Percentiles rank a stretch among this genome's conserved stretches.
phyloP scores from a whole-genome alignment of 2,797 vertebrate genomes.

The Sebastes melanostomus region DNA sequence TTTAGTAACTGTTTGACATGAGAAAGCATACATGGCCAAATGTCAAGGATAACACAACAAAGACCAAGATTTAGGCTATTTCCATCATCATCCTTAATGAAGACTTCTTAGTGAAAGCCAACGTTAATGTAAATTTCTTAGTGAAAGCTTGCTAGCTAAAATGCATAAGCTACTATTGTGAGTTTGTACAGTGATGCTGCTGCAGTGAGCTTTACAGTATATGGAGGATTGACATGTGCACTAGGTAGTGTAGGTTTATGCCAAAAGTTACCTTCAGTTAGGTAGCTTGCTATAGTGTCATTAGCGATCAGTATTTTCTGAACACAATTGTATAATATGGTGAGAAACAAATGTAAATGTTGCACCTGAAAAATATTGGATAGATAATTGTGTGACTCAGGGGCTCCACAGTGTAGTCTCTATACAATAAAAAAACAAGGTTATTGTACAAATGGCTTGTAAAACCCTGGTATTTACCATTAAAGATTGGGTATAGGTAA shows the following conservation, averaged over 20 bases:
- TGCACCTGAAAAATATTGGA: rapidly evolving
- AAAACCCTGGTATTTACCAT: no score
- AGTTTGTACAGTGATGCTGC: background rate
- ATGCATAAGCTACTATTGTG: background rate
- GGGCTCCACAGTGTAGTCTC: rapidly evolving
- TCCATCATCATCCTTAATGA: background rate
- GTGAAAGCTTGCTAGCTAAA: background rate
- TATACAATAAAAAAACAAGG: no score
- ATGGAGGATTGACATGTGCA: background rate
- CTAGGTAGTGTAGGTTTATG: background rate
- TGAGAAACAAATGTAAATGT: no score
- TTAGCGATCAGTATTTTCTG: background rate
- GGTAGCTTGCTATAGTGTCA: background rate
- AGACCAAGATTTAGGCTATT: background rate
- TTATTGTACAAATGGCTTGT: no score
- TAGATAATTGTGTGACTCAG: no score
- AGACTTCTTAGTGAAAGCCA: background rate
- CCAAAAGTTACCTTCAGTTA: background rate
- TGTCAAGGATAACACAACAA: background rate
- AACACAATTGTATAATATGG: background rate
- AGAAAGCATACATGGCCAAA: background rate
- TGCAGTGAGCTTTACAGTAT: background rate
- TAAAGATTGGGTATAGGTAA: no score
- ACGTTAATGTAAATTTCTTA: background rate
- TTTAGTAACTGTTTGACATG: background rate